Percentiles rank a stretch among this genome's conserved stretches.
Evolutionary conservation across 2,113 vertebrate species (phyloP).

Genomic region (Puntigrus tetrazona): DNA sequence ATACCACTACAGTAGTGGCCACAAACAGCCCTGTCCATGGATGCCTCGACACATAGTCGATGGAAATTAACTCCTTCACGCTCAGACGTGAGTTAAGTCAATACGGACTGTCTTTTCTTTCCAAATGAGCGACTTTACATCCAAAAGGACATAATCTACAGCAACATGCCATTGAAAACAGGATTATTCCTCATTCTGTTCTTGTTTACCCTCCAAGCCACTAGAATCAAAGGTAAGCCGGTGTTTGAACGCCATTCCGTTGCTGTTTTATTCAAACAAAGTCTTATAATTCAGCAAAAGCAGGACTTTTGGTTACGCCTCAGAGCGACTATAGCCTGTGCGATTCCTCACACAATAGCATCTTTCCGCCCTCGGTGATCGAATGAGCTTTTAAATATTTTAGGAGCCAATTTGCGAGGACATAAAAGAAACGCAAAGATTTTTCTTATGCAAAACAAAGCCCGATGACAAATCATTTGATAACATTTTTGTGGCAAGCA

Average conservation of each 20-base stretch:
- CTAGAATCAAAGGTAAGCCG: conserved; percentile 86
- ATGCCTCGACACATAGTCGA: conserved; percentile 43
- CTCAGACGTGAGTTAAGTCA: conserved; percentile 56
- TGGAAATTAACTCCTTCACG: conserved; percentile 42
- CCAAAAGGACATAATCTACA: conserved; percentile 64
- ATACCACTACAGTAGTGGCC: conserved; percentile 27
- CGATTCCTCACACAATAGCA: neutral
- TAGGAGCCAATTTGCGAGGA: neutral
- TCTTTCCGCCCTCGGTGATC: neutral
- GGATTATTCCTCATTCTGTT: conserved; percentile 82
- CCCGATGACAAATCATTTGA: neutral
- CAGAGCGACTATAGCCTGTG: neutral
- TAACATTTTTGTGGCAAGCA: neutral
- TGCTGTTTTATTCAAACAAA: conserved; percentile 23
- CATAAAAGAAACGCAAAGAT: conserved; percentile 45
- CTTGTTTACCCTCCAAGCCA: conserved; percentile 83
- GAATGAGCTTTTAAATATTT: conserved; percentile 26
- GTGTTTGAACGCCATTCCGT: conserved; percentile 12
- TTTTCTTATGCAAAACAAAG: conserved; percentile 8
- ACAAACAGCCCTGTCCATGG: conserved; percentile 37
- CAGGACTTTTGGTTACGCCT: conserved; percentile 14
- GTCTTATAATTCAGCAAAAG: conserved; percentile 33
- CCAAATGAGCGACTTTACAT: conserved; percentile 65
- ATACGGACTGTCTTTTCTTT: conserved; percentile 52
- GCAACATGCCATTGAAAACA: conserved; percentile 84